Evolutionary conservation across 2,797 vertebrate genomes (phyloP).

Genomic region (Aldrovandia affinis): DNA sequence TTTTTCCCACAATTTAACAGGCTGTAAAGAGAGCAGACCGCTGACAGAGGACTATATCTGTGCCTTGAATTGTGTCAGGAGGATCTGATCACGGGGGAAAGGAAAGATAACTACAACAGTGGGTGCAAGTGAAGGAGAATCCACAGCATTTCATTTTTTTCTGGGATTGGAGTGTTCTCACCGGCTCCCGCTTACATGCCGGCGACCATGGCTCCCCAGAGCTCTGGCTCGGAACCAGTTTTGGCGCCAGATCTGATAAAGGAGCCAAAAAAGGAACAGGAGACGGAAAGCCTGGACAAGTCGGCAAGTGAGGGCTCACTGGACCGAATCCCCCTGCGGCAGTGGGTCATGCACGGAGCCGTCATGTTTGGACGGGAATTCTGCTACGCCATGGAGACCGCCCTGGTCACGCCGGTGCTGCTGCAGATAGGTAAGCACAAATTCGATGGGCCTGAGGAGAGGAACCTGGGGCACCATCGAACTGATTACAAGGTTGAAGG

Average conservation of each 20-base stretch:
- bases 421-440: slow-evolving; percentile 88
- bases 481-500: not conserved
- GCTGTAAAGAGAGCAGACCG: slow-evolving; percentile 63
- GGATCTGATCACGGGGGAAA: slow-evolving; percentile 26
- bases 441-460: not conserved
- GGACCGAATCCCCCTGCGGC: slow-evolving; percentile 79
- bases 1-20: slow-evolving; percentile 77
- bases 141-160: not conserved
- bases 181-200: slow-evolving; percentile 54
- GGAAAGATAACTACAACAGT: not conserved
- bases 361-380: slow-evolving; percentile 98
- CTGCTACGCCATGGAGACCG: slow-evolving; percentile 98
- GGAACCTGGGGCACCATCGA: not conserved
- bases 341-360: slow-evolving; percentile 97
- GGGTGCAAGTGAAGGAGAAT: not conserved
- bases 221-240: slow-evolving; percentile 71
- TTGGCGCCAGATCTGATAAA: slow-evolving; percentile 78
- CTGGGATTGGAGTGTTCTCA: slow-evolving; percentile 2
- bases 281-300: slow-evolving; percentile 70
- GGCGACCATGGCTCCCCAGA: slow-evolving; percentile 84
- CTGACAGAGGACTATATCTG: slow-evolving; percentile 36
- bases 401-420: slow-evolving; percentile 92
- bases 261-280: slow-evolving; percentile 49
- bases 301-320: slow-evolving; percentile 76
- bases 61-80: slow-evolving; percentile 44